These are phyloP conservation scores for Siderastrea siderea DNA, from an alignment of 92 coral and sea anemone species.

Conservation along the genomic window DNA sequence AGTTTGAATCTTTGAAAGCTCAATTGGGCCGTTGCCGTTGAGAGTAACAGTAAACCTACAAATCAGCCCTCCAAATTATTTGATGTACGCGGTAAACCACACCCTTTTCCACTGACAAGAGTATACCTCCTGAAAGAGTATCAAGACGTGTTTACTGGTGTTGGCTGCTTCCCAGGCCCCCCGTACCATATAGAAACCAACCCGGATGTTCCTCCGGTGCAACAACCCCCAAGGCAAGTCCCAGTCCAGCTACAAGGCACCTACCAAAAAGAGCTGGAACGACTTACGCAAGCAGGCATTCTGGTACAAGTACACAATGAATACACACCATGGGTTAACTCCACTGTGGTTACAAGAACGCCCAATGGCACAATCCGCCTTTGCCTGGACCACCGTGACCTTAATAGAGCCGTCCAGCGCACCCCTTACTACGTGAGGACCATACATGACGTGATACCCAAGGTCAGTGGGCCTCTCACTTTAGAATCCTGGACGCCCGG, in stretches of 20 bases:
- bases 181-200: slow-evolving; percentile 71
- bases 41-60: background rate
- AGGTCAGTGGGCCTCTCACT: too few species aligned
- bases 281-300: slow-evolving; percentile 55
- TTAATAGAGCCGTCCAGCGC: slow-evolving; percentile 53
- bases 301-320: slow-evolving; percentile 59
- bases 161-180: slow-evolving; percentile 71
- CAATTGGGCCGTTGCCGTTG: slow-evolving; percentile 52
- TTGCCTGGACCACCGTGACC: slow-evolving; percentile 46
- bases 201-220: slow-evolving; percentile 62
- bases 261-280: slow-evolving; percentile 56
- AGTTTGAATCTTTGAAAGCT: slow-evolving; percentile 30
- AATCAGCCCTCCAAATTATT: background rate
- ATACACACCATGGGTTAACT: slow-evolving; percentile 72
- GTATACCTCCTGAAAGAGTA: slow-evolving; percentile 55
- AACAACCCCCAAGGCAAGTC: slow-evolving; percentile 78
- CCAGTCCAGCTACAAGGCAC: slow-evolving; percentile 75
- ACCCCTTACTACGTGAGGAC: slow-evolving; percentile 40
- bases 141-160: slow-evolving; percentile 66
- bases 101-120: slow-evolving; percentile 61
- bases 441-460: too few species aligned
- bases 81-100: slow-evolving; percentile 41
- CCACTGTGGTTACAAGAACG: slow-evolving; percentile 58
- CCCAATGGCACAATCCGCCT: slow-evolving; percentile 64
- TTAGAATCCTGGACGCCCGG: slow-evolving; percentile 6